Conservation (phyloP, 2,113 vertebrate species). For the Xenopus laevis region DNA sequence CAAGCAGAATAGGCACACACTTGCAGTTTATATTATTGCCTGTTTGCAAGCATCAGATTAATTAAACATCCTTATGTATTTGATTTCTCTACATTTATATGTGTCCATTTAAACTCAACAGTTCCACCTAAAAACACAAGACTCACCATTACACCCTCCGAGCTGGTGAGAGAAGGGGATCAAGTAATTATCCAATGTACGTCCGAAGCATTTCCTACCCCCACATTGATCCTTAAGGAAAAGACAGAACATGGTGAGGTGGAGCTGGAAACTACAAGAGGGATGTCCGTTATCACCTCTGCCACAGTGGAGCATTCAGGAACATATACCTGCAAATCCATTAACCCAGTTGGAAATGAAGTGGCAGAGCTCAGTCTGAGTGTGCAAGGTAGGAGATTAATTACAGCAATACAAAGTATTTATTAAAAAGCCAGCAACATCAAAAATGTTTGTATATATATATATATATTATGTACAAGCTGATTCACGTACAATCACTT, state of each 20-base stretch:
- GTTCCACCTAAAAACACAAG: constrained; percentile 58
- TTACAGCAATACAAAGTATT: no score
- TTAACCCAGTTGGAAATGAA: constrained; percentile 49
- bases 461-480: no score
- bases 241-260: constrained; percentile 47
- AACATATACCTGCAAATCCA: constrained; percentile 52
- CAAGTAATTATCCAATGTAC: constrained; percentile 54
- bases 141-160: constrained; percentile 57
- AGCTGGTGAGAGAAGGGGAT: constrained; percentile 55
- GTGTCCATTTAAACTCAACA: constrained; percentile 47
- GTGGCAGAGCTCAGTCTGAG: neutral
- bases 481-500: no score
- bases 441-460: no score
- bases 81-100: neutral
- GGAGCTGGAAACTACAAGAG: constrained; percentile 46
- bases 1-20: no score
- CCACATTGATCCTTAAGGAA: constrained; percentile 58
- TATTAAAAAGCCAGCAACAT: no score
- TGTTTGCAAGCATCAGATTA: no score
- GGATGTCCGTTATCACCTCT: constrained; percentile 45
- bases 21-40: no score
- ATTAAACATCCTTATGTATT: no score
- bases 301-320: constrained; percentile 50
- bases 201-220: constrained; percentile 49
- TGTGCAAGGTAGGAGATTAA: constrained; percentile 7